phyloP scores from a whole-genome alignment of 2,113 vertebrate species.

The Nothoprocta perdicaria region DNA sequence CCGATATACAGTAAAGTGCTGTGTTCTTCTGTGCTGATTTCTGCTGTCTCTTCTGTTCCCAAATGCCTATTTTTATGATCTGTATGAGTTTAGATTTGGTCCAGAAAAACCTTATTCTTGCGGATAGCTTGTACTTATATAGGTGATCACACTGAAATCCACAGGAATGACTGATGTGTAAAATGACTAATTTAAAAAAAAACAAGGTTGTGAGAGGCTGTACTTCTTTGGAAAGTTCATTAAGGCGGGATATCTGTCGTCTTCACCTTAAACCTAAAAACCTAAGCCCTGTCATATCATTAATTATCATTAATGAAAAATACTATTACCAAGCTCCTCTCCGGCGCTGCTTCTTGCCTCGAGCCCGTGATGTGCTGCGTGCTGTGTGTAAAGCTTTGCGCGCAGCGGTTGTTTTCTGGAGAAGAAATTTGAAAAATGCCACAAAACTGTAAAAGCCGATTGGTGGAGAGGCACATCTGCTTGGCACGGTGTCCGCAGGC shows the following conservation, averaged over 20 bases:
- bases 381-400: neutral
- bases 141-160: neutral
- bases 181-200: neutral
- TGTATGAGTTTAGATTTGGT: neutral
- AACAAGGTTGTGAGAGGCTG: neutral
- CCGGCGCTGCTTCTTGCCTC: neutral
- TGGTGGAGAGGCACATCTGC: neutral
- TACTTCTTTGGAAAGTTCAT: neutral
- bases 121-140: neutral
- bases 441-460: neutral
- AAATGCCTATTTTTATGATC: neutral
- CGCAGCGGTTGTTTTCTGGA: neutral
- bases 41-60: neutral
- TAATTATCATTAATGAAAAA: neutral
- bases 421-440: slow-evolving; percentile 17
- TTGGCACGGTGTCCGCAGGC: neutral
- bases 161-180: neutral
- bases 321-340: neutral
- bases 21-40: rapidly evolving
- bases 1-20: neutral
- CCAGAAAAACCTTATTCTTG: neutral
- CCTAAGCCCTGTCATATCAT: neutral
- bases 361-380: neutral
- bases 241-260: neutral
- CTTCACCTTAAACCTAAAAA: neutral